Evolutionary conservation across 2,113 vertebrate genomes (phyloP), one percentile per base, ranked within the genome.

Genomic region (Taurulus bubalis): DNA sequence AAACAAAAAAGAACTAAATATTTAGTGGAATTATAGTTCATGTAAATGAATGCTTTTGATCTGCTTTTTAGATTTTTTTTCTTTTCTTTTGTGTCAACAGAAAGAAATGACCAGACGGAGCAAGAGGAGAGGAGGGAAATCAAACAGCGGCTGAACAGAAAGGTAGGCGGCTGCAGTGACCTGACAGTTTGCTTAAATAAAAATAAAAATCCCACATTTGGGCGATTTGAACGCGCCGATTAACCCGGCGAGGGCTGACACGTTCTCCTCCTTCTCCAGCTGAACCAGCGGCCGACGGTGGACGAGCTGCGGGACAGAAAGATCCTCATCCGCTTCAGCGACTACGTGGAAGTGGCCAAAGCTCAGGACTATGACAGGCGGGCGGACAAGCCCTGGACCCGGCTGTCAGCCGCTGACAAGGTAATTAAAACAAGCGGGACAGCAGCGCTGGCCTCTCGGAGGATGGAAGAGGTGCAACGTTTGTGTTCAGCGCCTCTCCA

Each of bases 271-370:
- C 36, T 56, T 45, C n/a, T 65, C 3, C 86, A 99, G 98, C 95
- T 99, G 55, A 99, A 98, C 91, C 97, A 99, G 95, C 95, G 98
- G 79, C 98, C 98, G 9, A 99, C 98, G 0, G 98, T 99, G 30
- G 98, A 99, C 49, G 98, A 99, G 91, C 91, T 99, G 80, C 95
- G 98, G 78, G 97, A 99, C 94, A 95, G 98, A 79, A 99, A 99
- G 93, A 99, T 99, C 84, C 96, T 99, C 87, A 99, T 99, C 74
- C 96, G 98, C 69, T 99, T 99, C 94, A 99, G 98, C 9, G 98
- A 99, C 83, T 99, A 99, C 1, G 98, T 99, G 89, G 98, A 99
- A 92, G 98, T 99, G 94, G 98, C 98, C 49, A 99, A 98, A 96
- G 98, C 98, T 88, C 98, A 99, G 96, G 98, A 99, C 95, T 99